Conservation (phyloP, 1,140 invertebrate genomes). For the Pogonus chalceus region DNA sequence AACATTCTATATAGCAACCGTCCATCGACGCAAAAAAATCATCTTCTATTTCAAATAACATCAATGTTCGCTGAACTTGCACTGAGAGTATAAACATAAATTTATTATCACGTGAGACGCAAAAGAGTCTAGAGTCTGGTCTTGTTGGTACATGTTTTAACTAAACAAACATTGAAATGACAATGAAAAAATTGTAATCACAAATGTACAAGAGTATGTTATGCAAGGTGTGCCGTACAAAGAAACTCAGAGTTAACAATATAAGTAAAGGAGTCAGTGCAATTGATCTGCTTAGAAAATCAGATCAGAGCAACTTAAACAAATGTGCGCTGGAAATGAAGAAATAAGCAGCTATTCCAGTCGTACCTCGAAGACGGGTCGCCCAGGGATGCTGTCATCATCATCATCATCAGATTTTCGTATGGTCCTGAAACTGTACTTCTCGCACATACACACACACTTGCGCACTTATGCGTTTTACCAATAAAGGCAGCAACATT, state of each 20-base stretch:
- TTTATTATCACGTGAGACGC: too few species aligned
- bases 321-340: constrained; percentile 39
- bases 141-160: neutral
- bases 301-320: constrained; percentile 36
- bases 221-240: constrained; percentile 57
- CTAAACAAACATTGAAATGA: neutral
- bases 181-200: constrained; percentile 15
- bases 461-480: too few species aligned
- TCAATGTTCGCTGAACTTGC: too few species aligned
- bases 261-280: constrained; percentile 34
- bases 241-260: constrained; percentile 40
- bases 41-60: too few species aligned
- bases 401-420: too few species aligned
- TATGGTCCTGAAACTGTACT: too few species aligned
- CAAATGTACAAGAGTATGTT: constrained; percentile 32
- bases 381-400: too few species aligned
- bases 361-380: constrained; percentile 35
- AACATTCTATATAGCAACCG: neutral
- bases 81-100: too few species aligned
- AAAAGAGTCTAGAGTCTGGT: too few species aligned
- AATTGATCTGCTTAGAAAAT: constrained; percentile 21
- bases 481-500: too few species aligned
- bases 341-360: constrained; percentile 37
- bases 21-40: neutral
- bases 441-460: too few species aligned